phyloP scores from a whole-genome alignment of 2,113 vertebrate genomes.

The Paraplagusia blochii region DNA sequence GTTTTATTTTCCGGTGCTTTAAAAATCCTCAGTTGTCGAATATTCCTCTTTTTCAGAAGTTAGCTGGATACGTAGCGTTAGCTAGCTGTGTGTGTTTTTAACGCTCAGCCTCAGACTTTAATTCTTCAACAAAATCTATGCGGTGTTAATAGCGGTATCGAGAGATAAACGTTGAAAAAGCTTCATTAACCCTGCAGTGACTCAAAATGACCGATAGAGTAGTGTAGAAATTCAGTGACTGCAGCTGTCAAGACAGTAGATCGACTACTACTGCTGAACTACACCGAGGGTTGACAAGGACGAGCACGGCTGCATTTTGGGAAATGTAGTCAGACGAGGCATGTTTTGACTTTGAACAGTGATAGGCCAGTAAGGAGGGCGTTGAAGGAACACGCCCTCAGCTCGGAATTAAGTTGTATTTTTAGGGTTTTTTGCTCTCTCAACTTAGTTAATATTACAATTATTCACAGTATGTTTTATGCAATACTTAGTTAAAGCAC shows the following conservation, averaged over 20 bases:
- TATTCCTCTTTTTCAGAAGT: constrained; percentile 30
- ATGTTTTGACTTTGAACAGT: constrained; percentile 50
- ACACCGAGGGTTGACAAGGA: constrained; percentile 47
- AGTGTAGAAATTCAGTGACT: constrained; percentile 26
- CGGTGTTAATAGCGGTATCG: neutral
- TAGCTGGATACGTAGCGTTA: constrained; percentile 38
- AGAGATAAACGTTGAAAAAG: neutral
- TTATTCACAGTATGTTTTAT: too few relatives aligned
- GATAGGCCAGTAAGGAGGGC: constrained; percentile 73
- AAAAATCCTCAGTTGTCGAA: neutral
- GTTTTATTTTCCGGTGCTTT: neutral
- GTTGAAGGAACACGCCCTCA: constrained; percentile 26
- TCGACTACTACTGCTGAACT: constrained; percentile 2
- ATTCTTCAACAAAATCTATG: constrained; percentile 5
- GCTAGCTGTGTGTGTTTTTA: constrained; percentile 27
- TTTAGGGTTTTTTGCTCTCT: too few relatives aligned
- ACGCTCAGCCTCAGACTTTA: neutral
- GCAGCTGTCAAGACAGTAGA: constrained; percentile 18
- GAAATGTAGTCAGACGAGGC: constrained; percentile 57
- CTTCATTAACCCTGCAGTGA: constrained; percentile 8
- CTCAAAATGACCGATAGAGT: constrained; percentile 35
- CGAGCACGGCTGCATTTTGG: constrained; percentile 60
- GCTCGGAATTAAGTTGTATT: neutral
- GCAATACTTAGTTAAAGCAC: too few relatives aligned
- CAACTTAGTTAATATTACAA: too few relatives aligned